A percentile compares a stretch with the other conserved stretches of the same genome.
Conservation (phyloP, 2,113 vertebrate species). For the Odocoileus virginianus region DNA sequence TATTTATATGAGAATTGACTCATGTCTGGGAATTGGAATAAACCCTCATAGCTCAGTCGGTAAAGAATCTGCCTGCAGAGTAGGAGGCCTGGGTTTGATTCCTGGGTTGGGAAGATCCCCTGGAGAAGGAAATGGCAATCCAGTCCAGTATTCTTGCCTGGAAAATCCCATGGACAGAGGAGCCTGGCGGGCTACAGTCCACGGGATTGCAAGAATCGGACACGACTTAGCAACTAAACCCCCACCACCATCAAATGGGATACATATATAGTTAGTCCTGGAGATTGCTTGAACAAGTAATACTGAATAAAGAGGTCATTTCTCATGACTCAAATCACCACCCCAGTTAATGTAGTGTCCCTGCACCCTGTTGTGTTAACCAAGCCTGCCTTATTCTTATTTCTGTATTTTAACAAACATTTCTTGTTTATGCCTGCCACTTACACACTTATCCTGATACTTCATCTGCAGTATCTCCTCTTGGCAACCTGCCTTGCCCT, state of each 20-base stretch:
- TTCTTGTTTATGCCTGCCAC: background rate
- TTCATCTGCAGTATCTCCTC: background rate
- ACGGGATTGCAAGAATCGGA: rapidly evolving
- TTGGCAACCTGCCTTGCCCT: background rate
- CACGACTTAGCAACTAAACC: background rate
- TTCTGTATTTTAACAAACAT: background rate
- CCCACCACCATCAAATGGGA: background rate
- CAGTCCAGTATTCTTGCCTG: background rate
- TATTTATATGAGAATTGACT: background rate
- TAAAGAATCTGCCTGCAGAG: background rate
- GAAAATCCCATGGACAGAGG: background rate
- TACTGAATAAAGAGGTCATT: background rate
- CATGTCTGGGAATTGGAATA: background rate
- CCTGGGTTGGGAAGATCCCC: rapidly evolving
- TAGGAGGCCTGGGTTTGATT: background rate
- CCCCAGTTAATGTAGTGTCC: background rate
- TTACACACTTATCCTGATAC: background rate
- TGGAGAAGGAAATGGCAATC: background rate
- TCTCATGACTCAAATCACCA: background rate
- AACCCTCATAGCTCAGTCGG: background rate
- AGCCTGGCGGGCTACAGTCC: rapidly evolving
- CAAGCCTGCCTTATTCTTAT: background rate
- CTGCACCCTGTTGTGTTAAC: background rate
- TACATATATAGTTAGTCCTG: background rate
- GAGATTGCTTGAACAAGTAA: background rate